phyloP scores from a whole-genome alignment of 2,888 invertebrate species.

The Agelastica alni region DNA sequence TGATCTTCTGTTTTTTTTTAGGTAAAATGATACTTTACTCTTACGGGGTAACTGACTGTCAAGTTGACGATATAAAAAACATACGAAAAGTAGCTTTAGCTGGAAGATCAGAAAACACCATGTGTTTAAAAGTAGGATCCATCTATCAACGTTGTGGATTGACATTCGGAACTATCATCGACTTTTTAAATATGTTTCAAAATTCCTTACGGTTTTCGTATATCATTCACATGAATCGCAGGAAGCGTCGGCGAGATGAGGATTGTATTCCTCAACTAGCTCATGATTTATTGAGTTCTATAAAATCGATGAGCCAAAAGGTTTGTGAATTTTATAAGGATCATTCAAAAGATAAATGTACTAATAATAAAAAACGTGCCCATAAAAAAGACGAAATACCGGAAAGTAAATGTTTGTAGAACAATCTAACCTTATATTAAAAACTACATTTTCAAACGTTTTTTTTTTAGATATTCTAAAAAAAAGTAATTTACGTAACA shows the following conservation, averaged over 20 bases:
- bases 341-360: too few relatives aligned
- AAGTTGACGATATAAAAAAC: background rate
- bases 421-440: too few relatives aligned
- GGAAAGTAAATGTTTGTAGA: too few relatives aligned
- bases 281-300: background rate
- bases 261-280: conserved; percentile 2
- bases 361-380: too few relatives aligned
- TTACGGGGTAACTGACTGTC: too few relatives aligned
- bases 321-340: background rate
- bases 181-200: conserved; percentile 13
- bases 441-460: too few relatives aligned
- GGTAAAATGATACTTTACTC: too few relatives aligned
- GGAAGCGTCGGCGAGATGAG: background rate
- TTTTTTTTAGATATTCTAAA: too few relatives aligned
- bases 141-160: conserved; percentile 10
- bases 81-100: conserved; percentile 1
- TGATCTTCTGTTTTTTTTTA: too few relatives aligned
- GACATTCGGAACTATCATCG: conserved; percentile 12
- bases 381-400: too few relatives aligned
- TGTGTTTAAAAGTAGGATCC: conserved; percentile 7
- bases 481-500: too few relatives aligned
- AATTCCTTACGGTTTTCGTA: conserved; percentile 8
- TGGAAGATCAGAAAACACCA: background rate
- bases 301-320: background rate
- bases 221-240: conserved; percentile 12